Conservation (phyloP, 2,888 invertebrate genomes). For the Dicycla oo region DNA sequence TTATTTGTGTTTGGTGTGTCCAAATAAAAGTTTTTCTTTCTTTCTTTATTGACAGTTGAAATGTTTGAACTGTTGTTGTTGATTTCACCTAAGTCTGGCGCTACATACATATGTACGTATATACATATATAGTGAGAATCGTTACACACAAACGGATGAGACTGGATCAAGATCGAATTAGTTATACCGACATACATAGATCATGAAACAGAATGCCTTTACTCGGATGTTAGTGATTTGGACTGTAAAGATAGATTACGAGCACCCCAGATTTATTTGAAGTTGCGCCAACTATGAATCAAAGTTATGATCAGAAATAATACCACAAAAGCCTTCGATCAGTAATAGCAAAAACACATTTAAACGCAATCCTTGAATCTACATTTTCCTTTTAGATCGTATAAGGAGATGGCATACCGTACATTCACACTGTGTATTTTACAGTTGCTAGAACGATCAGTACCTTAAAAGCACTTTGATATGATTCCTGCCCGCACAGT, state of each 20-base stretch:
- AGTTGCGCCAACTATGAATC: neutral
- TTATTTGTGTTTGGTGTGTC: too few relatives aligned
- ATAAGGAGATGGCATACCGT: neutral
- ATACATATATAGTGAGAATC: neutral
- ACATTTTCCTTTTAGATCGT: neutral
- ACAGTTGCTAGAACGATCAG: neutral
- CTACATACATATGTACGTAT: too few relatives aligned
- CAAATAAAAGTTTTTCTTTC: too few relatives aligned
- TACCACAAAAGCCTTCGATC: slow-evolving; percentile 12
- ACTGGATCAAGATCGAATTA: neutral
- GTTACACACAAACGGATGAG: neutral
- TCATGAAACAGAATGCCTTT: neutral
- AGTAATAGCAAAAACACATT: too few relatives aligned
- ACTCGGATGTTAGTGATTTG: slow-evolving; percentile 2
- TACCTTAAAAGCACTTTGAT: slow-evolving; percentile 25
- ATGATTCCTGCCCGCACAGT: slow-evolving; percentile 13
- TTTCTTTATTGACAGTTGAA: neutral
- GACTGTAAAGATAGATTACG: neutral
- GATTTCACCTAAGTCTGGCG: neutral
- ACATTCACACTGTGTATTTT: slow-evolving; percentile 2
- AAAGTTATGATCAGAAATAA: neutral
- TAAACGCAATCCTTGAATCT: neutral
- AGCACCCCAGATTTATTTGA: neutral
- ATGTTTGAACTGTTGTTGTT: neutral
- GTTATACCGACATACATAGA: neutral